Evolutionary conservation across 1,140 invertebrate genomes (phyloP).

Genomic region (Nebria ingens): DNA sequence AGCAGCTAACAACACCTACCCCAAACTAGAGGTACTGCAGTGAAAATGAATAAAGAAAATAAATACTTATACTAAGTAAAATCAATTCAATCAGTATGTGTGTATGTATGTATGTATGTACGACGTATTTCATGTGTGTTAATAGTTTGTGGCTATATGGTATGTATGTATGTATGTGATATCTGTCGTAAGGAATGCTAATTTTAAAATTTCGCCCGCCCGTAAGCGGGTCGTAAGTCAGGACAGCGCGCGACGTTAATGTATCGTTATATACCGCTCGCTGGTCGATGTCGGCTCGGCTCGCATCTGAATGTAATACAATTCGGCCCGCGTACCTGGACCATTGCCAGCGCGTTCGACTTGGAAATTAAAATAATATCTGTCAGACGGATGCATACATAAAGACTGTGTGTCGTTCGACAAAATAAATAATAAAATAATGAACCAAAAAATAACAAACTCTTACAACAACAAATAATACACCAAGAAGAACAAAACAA

Average conservation of each 20-base stretch:
- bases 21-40: slow-evolving; percentile 8
- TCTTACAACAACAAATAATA: background rate
- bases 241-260: background rate
- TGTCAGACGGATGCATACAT: slow-evolving; percentile 35
- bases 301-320: background rate
- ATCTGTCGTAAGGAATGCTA: background rate
- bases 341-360: slow-evolving; percentile 24
- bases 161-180: too few species aligned
- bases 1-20: background rate
- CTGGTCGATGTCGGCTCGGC: background rate
- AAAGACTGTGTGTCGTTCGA: too few species aligned
- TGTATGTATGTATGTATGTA: too few species aligned
- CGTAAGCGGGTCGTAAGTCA: background rate
- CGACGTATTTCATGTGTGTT: too few species aligned
- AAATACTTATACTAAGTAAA: too few species aligned
- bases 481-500: background rate
- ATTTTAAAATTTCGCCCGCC: background rate
- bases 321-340: slow-evolving; percentile 19
- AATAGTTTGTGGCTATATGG: too few species aligned
- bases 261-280: too few species aligned
- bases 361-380: slow-evolving; percentile 34
- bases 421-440: too few species aligned
- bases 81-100: too few species aligned
- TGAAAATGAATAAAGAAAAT: background rate
- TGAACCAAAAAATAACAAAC: slow-evolving; percentile 30